Conservation (phyloP, 1,140 invertebrate species). For the Oreohelix idahoensis region DNA sequence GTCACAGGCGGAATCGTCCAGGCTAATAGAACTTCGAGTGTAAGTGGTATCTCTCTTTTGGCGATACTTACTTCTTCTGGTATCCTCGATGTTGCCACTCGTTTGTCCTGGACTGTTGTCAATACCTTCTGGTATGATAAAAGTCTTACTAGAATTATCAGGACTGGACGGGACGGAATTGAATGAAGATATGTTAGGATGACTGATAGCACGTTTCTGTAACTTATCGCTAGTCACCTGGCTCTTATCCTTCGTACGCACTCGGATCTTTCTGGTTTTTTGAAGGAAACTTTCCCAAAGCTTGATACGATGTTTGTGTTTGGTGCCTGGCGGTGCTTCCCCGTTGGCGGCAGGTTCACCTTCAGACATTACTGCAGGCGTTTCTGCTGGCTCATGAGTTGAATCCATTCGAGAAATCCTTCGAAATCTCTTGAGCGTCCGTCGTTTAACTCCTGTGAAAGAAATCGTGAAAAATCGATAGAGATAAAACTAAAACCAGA, state of each 20-base stretch:
- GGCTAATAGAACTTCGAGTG: not conserved
- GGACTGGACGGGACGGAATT: not conserved
- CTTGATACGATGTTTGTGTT: slow-evolving; percentile 19
- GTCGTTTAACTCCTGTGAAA: not conserved
- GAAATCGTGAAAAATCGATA: not conserved
- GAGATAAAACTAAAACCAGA: too few species aligned
- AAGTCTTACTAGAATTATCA: not conserved
- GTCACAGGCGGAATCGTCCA: not conserved
- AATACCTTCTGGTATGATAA: not conserved
- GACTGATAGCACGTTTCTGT: slow-evolving; percentile 6
- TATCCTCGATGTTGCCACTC: not conserved
- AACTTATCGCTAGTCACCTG: not conserved
- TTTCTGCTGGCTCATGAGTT: not conserved
- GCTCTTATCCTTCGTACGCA: slow-evolving; percentile 7
- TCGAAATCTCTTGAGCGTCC: not conserved
- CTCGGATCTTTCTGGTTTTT: slow-evolving; percentile 30
- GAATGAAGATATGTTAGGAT: slow-evolving; percentile 21
- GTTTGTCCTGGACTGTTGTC: not conserved
- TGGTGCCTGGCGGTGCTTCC: slow-evolving; percentile 9
- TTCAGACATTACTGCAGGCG: not conserved
- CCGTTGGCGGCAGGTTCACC: not conserved
- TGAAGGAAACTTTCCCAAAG: slow-evolving; percentile 33
- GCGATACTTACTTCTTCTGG: not conserved
- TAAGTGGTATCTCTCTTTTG: not conserved
- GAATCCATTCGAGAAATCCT: not conserved